A percentile compares a stretch with the other conserved stretches of the same genome.
These are phyloP conservation scores for Stercorarius parasiticus DNA, from an alignment of 2,113 vertebrate species.

Conservation along the genomic window DNA sequence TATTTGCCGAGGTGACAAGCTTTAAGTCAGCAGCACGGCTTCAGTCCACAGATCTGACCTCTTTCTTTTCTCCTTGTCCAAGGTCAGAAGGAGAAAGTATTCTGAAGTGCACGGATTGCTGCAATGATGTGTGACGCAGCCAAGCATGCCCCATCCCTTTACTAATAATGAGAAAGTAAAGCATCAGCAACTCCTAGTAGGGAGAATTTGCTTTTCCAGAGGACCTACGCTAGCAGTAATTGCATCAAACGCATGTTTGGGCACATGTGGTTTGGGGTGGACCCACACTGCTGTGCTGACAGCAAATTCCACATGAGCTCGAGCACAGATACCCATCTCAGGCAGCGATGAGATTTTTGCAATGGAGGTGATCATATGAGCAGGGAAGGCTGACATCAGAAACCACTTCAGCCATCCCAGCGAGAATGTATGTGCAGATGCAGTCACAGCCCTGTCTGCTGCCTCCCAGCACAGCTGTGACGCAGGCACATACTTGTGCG, in stretches of 20 bases:
- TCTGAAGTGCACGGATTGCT: neutral
- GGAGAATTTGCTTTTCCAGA: neutral
- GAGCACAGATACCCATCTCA: neutral
- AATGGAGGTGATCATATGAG: neutral
- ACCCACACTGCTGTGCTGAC: rapidly evolving
- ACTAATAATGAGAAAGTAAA: neutral
- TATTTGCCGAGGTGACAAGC: neutral
- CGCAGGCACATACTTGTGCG: neutral
- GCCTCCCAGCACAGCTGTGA: neutral
- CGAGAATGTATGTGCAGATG: neutral
- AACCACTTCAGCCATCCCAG: neutral
- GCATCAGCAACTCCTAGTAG: neutral
- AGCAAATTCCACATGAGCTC: neutral
- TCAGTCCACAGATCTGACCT: neutral
- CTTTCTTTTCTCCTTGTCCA: neutral
- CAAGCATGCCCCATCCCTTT: neutral
- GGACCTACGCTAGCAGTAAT: neutral
- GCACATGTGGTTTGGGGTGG: neutral
- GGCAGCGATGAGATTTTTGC: neutral
- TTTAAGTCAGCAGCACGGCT: neutral
- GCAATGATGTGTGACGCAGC: neutral
- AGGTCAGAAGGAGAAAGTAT: neutral
- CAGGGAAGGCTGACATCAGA: neutral
- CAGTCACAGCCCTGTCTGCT: neutral
- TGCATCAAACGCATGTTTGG: neutral